These are phyloP conservation scores for Meteorus cinctellus DNA, from an alignment of 2,888 invertebrate genomes.

Conservation along the genomic window DNA sequence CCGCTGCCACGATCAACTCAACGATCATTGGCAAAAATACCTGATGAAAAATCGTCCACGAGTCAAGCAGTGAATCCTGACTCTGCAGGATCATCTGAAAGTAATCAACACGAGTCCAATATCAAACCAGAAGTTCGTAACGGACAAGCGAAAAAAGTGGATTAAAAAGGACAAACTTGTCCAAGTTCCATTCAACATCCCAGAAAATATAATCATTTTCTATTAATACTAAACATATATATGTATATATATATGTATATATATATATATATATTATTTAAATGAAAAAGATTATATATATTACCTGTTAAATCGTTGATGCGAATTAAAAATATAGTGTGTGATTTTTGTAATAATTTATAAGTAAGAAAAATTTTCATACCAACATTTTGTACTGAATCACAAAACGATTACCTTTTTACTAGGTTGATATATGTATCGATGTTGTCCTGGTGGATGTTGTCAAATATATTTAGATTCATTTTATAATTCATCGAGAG, in stretches of 20 bases:
- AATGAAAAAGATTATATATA: constrained; percentile 42
- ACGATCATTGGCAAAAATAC: not conserved
- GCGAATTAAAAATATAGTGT: constrained; percentile 25
- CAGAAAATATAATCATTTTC: constrained; percentile 54
- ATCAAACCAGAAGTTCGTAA: constrained; percentile 43
- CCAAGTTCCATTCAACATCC: constrained; percentile 10
- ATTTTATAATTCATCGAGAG: not conserved
- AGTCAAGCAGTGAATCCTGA: not conserved
- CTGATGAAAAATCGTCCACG: not conserved
- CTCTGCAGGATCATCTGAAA: not conserved
- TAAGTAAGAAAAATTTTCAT: constrained; percentile 22
- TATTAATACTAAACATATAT: constrained; percentile 51
- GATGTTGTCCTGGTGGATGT: not conserved
- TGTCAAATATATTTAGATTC: not conserved
- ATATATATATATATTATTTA: constrained; percentile 41
- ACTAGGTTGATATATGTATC: not conserved
- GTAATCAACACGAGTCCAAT: constrained; percentile 13
- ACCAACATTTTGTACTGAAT: constrained; percentile 41
- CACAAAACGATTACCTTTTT: constrained; percentile 8
- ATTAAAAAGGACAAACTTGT: constrained; percentile 33
- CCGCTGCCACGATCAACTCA: constrained; percentile 49
- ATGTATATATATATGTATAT: not conserved
- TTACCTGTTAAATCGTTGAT: not conserved
- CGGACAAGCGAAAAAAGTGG: constrained; percentile 47
- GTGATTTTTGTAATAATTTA: constrained; percentile 38